Evolutionary conservation across 1,140 invertebrate genomes (phyloP).

Genomic region (Lepidurus packardi): DNA sequence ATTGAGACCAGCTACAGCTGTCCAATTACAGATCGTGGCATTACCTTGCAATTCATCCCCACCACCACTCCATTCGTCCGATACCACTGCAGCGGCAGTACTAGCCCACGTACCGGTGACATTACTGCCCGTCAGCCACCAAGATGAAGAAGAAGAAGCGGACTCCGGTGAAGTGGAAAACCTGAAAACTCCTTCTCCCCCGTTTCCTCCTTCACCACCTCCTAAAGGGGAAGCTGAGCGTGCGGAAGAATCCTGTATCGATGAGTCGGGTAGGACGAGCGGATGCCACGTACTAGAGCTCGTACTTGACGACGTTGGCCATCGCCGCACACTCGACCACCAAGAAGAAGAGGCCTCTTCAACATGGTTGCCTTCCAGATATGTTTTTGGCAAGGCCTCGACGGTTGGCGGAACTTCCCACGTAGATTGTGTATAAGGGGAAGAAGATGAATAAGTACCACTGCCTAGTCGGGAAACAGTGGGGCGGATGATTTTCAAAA

Average conservation of each 20-base stretch:
- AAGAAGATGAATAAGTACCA: neutral
- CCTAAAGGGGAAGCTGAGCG: neutral
- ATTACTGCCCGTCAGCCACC: neutral
- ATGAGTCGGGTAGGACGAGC: neutral
- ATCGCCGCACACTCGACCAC: neutral
- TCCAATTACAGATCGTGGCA: neutral
- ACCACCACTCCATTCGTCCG: neutral
- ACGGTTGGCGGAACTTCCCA: neutral
- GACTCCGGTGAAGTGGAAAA: neutral
- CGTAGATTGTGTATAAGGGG: neutral
- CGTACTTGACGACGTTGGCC: constrained; percentile 2
- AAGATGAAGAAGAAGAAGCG: too few relatives aligned
- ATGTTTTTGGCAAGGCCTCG: neutral
- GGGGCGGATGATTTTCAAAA: neutral
- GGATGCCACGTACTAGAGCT: neutral
- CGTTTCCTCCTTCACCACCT: neutral
- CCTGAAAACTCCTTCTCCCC: neutral
- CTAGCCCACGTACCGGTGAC: neutral
- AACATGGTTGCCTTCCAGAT: neutral
- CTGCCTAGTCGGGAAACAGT: neutral
- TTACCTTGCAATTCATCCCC: neutral
- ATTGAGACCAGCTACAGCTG: neutral
- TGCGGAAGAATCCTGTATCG: neutral
- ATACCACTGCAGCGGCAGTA: constrained; percentile 1
- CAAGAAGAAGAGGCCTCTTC: neutral